Conservation (phyloP, 2,888 invertebrate species). For the Polydesmus complanatus region DNA sequence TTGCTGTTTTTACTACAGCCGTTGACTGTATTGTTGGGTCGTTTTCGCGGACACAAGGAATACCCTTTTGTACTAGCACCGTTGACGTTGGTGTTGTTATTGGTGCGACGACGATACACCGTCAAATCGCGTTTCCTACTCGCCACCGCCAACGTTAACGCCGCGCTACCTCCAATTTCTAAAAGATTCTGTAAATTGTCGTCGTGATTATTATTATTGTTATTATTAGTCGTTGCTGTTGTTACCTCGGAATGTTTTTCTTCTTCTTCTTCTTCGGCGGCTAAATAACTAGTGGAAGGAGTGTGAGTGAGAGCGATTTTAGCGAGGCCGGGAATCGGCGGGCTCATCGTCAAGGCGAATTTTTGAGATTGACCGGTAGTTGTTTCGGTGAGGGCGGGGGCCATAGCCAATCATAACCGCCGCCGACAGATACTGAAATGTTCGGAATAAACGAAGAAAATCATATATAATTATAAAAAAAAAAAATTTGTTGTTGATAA, state of each 20-base stretch:
- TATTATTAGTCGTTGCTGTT: too few species aligned
- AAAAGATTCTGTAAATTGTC: too few species aligned
- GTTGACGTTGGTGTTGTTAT: too few species aligned
- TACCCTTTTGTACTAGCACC: too few species aligned
- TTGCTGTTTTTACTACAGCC: background rate
- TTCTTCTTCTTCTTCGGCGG: background rate
- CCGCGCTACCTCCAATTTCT: too few species aligned
- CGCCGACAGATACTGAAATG: background rate
- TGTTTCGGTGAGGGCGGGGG: slow-evolving; percentile 78
- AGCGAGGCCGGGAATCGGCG: slow-evolving; percentile 17
- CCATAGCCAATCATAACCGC: slow-evolving; percentile 45
- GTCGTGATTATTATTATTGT: too few species aligned
- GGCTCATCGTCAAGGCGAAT: slow-evolving; percentile 26
- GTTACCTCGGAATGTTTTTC: too few species aligned
- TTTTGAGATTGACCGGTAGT: slow-evolving; percentile 29
- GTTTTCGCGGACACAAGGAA: too few species aligned
- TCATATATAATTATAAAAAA: background rate
- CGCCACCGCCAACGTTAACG: too few species aligned
- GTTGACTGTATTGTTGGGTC: background rate
- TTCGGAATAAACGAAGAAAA: too few species aligned
- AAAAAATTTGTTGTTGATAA: background rate
- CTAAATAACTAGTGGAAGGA: background rate
- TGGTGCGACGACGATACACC: too few species aligned
- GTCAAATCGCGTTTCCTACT: too few species aligned
- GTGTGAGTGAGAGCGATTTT: background rate